Base-by-base conservation (phyloP, 2,888 invertebrate genomes). In the Dryomyza anilis region DNA sequence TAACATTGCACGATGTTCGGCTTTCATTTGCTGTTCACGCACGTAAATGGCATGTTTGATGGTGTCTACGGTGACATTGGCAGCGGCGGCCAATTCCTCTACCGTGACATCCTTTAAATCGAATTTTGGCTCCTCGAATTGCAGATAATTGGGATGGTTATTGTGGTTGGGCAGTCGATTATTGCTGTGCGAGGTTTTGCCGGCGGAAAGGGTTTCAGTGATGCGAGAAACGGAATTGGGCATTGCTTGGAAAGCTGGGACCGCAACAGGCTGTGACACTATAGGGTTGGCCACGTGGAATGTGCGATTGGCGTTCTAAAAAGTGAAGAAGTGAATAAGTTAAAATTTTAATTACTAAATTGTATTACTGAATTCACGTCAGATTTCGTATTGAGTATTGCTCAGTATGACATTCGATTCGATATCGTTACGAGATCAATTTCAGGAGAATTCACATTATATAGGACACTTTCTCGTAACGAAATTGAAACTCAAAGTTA, bases 41-140 rank as follows among this genome's bases (percentile, higher is more conserved):
- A 90, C 82, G 4, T 89, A 85, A 60, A 93, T 89, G 0, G 92
- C 92, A 10, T 91, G 88, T 74, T 92, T 90, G 3, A 93, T 87
- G 7, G 91, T 90, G 66, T 91, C 91, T 77, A 91, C 89, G 0
- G 91, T 91, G 23, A 93, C 89, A 76, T 94, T 94, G 16, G 91
- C 91, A 5, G 90, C 90, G 65, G 89, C 87, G 0, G 91, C 86
- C 39, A 87, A 79, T 53, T 86, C 85, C 67, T 87, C 81, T 0
- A 83, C 77, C 1, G 87, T 86, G n/a, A 79, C 80, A 58, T 81
- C 79, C 39, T 75, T 78, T 45, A 79, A 67, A 65, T 79, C 79
- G 56, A 79, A 81, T 64, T 75, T 80, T 3, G 81, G 81, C 65
- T 79, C 79, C 60, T 79, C 79, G 53, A 80, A 79, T 65, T 79